Percentiles rank a stretch among this genome's conserved stretches.
Conservation (phyloP, 2,888 invertebrate genomes). For the Antitype chi region DNA sequence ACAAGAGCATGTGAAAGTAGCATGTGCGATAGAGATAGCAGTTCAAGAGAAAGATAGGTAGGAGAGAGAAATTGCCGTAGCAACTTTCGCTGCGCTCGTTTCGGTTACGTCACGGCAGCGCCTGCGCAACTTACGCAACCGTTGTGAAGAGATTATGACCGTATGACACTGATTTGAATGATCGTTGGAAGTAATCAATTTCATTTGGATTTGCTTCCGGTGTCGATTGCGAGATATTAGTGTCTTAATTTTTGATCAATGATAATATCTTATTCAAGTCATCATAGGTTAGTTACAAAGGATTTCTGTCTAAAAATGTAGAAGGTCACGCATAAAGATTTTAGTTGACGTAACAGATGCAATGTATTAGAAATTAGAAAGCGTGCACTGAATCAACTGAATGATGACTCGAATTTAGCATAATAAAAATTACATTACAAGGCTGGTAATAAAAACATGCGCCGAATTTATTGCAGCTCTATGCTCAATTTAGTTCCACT, state of each 20-base stretch:
- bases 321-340: conserved; percentile 34
- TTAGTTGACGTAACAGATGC: conserved; percentile 41
- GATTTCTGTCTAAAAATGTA: conserved; percentile 2
- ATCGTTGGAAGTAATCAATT: conserved; percentile 85
- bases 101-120: conserved; percentile 86
- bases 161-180: conserved; percentile 88
- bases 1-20: conserved; percentile 62
- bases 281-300: conserved; percentile 2
- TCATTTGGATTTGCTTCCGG: conserved; percentile 80
- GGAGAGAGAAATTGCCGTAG: conserved; percentile 88
- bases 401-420: conserved; percentile 31
- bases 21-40: conserved; percentile 75
- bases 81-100: conserved; percentile 89
- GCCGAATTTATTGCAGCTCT: conserved; percentile 38
- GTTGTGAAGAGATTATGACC: conserved; percentile 84
- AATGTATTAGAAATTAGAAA: conserved; percentile 57
- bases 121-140: conserved; percentile 81
- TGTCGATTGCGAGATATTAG: conserved; percentile 63
- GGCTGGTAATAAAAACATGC: conserved; percentile 34
- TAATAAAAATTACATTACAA: conserved; percentile 41
- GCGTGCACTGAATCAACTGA: conserved; percentile 37
- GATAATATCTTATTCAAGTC: conserved; percentile 32
- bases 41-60: conserved; percentile 82
- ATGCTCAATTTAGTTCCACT: conserved; percentile 45
- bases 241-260: conserved; percentile 47